A percentile compares a stretch with the other conserved stretches of the same genome.
Evolutionary conservation across 2,888 invertebrate genomes (phyloP).

Genomic region (Lydus trimaculatus): DNA sequence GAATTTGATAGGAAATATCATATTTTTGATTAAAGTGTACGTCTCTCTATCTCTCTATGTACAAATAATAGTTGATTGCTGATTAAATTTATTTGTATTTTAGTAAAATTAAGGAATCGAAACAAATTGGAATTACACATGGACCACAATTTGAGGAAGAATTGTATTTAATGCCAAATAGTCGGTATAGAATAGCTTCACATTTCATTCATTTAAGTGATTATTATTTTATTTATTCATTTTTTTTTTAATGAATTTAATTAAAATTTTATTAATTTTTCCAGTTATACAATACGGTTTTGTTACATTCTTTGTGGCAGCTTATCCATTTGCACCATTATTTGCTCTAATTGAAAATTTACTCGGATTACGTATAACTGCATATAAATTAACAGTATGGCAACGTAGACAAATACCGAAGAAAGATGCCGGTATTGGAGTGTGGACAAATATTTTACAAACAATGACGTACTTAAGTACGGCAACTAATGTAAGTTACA

Average conservation of each 20-base stretch:
- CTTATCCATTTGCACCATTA: constrained; percentile 71
- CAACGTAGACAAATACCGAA: constrained; percentile 47
- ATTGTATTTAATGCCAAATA: constrained; percentile 45
- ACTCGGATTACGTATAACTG: constrained; percentile 62
- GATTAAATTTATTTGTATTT: neutral
- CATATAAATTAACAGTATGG: constrained; percentile 41
- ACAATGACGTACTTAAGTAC: constrained; percentile 46
- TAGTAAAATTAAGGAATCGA: neutral
- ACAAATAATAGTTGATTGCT: no score
- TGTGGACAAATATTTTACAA: constrained; percentile 48
- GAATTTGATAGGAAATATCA: constrained; percentile 62
- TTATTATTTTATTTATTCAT: constrained; percentile 1
- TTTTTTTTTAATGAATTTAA: neutral
- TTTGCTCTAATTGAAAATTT: constrained; percentile 70
- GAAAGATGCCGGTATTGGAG: constrained; percentile 41
- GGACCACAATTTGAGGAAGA: constrained; percentile 55
- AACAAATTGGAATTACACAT: constrained; percentile 21
- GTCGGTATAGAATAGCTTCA: constrained; percentile 45
- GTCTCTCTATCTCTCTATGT: no score
- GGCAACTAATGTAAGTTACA: constrained; percentile 46
- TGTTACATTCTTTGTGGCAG: constrained; percentile 70
- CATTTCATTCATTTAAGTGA: constrained; percentile 53
- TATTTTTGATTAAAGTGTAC: constrained; percentile 64
- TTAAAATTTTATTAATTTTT: constrained; percentile 20
- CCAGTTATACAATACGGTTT: constrained; percentile 71